These are phyloP conservation scores for Hyla sarda DNA, from an alignment of 2,113 vertebrate species.

Conservation along the genomic window DNA sequence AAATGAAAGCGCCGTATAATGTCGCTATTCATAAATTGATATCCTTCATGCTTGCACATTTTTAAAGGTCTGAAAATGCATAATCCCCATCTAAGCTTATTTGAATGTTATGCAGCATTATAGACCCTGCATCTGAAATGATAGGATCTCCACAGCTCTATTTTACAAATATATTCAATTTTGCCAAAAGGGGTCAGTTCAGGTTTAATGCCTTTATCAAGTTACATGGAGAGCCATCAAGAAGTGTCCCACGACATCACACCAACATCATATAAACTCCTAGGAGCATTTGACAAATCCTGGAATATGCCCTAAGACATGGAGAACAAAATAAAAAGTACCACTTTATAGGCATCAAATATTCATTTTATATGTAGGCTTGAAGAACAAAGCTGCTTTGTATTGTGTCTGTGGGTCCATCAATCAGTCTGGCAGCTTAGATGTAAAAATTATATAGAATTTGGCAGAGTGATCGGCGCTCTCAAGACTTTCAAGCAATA, in stretches of 20 bases:
- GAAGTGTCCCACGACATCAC: not conserved
- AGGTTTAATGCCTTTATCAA: slow-evolving; percentile 43
- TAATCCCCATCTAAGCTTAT: slow-evolving; percentile 18
- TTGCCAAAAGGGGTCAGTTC: slow-evolving; percentile 28
- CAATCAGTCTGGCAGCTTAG: not conserved
- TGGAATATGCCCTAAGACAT: slow-evolving; percentile 18
- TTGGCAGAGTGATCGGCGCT: slow-evolving; percentile 10
- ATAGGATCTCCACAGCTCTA: slow-evolving; percentile 22
- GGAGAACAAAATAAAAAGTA: slow-evolving; percentile 27
- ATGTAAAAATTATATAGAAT: slow-evolving; percentile 39
- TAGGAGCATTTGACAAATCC: slow-evolving; percentile 8
- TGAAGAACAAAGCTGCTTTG: slow-evolving; percentile 21
- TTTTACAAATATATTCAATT: slow-evolving; percentile 32
- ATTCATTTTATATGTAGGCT: slow-evolving; percentile 27
- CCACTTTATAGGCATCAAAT: slow-evolving; percentile 25
- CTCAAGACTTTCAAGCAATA: not conserved
- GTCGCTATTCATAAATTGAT: slow-evolving; percentile 4
- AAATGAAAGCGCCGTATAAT: slow-evolving; percentile 15
- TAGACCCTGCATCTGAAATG: slow-evolving; percentile 6
- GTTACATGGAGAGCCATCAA: slow-evolving; percentile 7
- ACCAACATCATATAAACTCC: slow-evolving; percentile 48
- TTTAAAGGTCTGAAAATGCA: slow-evolving; percentile 9
- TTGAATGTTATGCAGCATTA: slow-evolving; percentile 35
- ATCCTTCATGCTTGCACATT: slow-evolving; percentile 3
- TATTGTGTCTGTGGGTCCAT: slow-evolving; percentile 1